phyloP scores from a whole-genome alignment of 2,797 vertebrate species.

The Ciconia nigra region DNA sequence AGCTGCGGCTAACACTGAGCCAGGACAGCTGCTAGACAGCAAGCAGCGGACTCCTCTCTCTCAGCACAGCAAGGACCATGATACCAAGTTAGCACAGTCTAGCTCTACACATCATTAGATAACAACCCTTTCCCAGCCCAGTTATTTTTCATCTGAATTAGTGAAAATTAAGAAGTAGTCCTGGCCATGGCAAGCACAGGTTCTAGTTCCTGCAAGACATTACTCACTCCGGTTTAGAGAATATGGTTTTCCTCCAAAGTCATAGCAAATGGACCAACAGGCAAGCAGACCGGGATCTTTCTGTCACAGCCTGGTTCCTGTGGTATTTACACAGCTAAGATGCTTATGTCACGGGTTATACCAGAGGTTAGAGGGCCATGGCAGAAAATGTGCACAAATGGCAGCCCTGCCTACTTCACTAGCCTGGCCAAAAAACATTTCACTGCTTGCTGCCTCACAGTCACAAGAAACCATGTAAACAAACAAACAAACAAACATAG shows the following conservation, averaged over 20 bases:
- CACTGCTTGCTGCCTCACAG: not conserved
- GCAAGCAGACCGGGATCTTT: not conserved
- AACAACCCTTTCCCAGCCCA: not conserved
- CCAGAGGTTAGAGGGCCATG: not conserved
- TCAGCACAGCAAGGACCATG: not conserved
- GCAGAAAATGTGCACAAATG: not conserved
- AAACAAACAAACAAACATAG: not conserved
- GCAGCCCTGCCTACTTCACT: not conserved
- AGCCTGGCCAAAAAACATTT: not conserved
- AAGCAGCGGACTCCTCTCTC: not conserved
- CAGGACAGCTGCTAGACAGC: not conserved
- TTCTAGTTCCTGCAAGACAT: not conserved
- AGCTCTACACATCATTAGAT: not conserved
- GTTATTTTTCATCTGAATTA: not conserved
- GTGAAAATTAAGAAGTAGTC: not conserved
- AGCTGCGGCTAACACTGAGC: not conserved
- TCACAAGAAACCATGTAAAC: not conserved
- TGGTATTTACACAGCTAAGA: fast-evolving
- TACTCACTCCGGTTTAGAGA: not conserved
- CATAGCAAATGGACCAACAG: not conserved
- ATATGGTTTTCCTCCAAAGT: not conserved
- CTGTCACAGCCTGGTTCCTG: not conserved
- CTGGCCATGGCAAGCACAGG: not conserved
- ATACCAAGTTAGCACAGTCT: not conserved
- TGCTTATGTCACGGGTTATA: not conserved